These are phyloP conservation scores for Takifugu bimaculatus DNA, from an alignment of 2,113 vertebrate species.

Conservation along the genomic window DNA sequence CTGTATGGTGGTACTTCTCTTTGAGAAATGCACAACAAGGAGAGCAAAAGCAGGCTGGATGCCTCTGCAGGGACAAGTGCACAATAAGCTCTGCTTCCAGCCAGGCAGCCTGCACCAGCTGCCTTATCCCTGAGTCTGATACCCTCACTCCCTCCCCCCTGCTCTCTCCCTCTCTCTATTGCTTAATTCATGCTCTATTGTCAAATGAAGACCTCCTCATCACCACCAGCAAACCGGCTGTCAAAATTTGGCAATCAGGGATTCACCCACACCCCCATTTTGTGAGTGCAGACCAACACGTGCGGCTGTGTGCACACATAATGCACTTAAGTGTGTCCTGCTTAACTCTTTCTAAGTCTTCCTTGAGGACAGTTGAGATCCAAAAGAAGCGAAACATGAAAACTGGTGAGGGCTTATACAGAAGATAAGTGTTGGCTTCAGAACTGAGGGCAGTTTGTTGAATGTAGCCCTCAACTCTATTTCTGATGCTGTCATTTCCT, in stretches of 20 bases:
- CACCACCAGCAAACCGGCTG: slow-evolving; percentile 41
- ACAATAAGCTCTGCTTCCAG: slow-evolving; percentile 67
- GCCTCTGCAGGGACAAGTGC: slow-evolving; percentile 41
- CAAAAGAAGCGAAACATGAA: background rate
- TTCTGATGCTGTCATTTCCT: slow-evolving; percentile 13
- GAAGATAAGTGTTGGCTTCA: no score
- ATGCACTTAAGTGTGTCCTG: no score
- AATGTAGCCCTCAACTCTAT: background rate
- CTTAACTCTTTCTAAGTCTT: no score
- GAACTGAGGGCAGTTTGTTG: background rate
- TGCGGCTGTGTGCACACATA: slow-evolving; percentile 14
- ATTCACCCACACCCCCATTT: slow-evolving; percentile 38
- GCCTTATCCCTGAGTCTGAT: slow-evolving; percentile 63
- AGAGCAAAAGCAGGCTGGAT: slow-evolving; percentile 7
- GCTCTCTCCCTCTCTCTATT: slow-evolving; percentile 15
- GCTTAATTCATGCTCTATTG: slow-evolving; percentile 48
- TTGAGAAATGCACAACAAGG: background rate
- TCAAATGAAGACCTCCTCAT: slow-evolving; percentile 36
- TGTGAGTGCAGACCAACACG: slow-evolving; percentile 28
- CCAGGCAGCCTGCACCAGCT: slow-evolving; percentile 64
- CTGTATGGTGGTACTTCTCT: slow-evolving; percentile 7
- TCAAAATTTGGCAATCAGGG: slow-evolving; percentile 53
- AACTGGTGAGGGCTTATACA: background rate
- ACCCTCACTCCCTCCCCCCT: slow-evolving; percentile 25
- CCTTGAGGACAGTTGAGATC: background rate